Evolutionary conservation across 1,140 invertebrate species (phyloP).

Genomic region (Heliconius eleuchia): DNA sequence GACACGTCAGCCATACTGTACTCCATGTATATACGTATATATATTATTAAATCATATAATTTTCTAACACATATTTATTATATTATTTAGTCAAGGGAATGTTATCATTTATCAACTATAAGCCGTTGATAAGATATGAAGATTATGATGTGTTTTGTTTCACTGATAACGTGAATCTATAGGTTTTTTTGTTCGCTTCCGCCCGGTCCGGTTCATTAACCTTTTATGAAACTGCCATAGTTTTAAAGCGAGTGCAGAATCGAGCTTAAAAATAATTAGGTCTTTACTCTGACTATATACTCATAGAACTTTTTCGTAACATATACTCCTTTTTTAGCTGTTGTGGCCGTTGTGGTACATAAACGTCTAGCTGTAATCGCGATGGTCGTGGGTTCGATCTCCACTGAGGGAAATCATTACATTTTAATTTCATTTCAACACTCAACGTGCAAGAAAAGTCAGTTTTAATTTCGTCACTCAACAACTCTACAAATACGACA

Average conservation of each 20-base stretch:
- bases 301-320: background rate
- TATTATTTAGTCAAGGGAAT: slow-evolving; percentile 10
- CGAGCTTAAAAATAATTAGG: background rate
- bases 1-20: too few relatives aligned
- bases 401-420: too few relatives aligned
- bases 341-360: too few relatives aligned
- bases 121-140: slow-evolving; percentile 15
- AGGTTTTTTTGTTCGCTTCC: slow-evolving; percentile 8
- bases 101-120: background rate
- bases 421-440: too few relatives aligned
- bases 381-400: too few relatives aligned
- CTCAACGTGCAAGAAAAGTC: too few relatives aligned
- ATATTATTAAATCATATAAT: background rate
- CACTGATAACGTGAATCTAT: slow-evolving; percentile 13
- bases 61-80: background rate
- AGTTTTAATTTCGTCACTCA: too few relatives aligned
- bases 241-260: background rate
- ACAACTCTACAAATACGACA: too few relatives aligned
- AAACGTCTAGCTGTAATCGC: too few relatives aligned
- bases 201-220: slow-evolving; percentile 10
- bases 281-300: background rate
- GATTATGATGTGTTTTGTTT: slow-evolving; percentile 21
- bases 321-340: too few relatives aligned
- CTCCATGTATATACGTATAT: background rate
- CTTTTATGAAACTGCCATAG: background rate